Percentiles rank a stretch among this genome's conserved stretches.
Conservation (phyloP, 2,888 invertebrate genomes). For the Bursaphelenchus okinawaensis region DNA sequence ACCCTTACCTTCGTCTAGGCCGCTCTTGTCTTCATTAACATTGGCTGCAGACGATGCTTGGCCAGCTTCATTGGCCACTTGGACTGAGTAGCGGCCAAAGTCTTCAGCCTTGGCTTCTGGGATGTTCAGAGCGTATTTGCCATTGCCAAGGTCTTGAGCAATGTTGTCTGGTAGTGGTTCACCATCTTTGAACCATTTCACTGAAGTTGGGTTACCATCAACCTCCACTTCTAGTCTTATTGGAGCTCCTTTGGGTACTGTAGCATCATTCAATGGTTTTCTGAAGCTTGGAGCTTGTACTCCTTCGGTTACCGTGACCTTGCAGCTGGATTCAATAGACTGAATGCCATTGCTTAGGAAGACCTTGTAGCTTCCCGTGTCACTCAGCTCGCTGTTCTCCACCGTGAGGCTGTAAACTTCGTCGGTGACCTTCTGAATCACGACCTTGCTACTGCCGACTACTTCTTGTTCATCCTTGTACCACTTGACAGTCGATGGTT, state of each 20-base stretch:
- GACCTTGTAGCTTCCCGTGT: constrained; percentile 44
- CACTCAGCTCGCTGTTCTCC: constrained; percentile 28
- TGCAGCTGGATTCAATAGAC: constrained; percentile 44
- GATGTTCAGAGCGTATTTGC: constrained; percentile 49
- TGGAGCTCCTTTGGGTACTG: constrained; percentile 32
- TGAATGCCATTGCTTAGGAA: constrained; percentile 46
- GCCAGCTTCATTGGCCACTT: constrained; percentile 57
- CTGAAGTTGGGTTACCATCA: constrained; percentile 63
- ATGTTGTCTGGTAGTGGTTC: constrained; percentile 26
- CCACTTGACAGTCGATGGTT: constrained; percentile 78
- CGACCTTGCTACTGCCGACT: constrained; percentile 23
- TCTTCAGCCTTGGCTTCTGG: constrained; percentile 51
- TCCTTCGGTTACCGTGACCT: constrained; percentile 32
- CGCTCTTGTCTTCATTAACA: constrained; percentile 28
- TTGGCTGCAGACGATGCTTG: constrained; percentile 45
- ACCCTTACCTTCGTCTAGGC: too few relatives aligned
- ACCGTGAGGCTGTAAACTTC: constrained; percentile 34
- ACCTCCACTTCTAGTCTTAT: constrained; percentile 47
- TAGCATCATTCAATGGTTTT: constrained; percentile 44
- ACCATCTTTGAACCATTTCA: constrained; percentile 69
- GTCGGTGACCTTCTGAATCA: constrained; percentile 43
- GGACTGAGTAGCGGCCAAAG: constrained; percentile 55
- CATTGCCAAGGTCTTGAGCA: constrained; percentile 44
- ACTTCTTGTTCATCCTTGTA: constrained; percentile 63
- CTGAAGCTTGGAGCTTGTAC: constrained; percentile 48